Percentiles rank a stretch among this genome's conserved stretches.
Evolutionary conservation across 2,113 vertebrate species (phyloP).

Genomic region (Eurystomus gularis): DNA sequence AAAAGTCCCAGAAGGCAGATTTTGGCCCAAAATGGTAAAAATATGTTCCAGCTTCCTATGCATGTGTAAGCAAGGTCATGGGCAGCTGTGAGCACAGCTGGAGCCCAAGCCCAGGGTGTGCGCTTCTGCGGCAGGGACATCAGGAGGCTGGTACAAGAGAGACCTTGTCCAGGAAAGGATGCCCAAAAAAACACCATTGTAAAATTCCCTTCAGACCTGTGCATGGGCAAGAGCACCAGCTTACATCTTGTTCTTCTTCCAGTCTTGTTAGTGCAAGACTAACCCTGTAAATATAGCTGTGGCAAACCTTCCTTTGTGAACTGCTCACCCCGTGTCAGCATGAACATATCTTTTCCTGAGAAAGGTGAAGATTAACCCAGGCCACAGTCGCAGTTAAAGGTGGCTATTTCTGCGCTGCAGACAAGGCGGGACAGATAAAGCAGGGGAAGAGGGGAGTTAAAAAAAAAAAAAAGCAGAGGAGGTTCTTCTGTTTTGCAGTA

Average conservation of each 20-base stretch:
- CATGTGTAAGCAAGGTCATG: background rate
- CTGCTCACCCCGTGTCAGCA: background rate
- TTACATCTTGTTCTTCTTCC: background rate
- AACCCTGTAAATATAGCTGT: background rate
- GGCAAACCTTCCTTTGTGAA: background rate
- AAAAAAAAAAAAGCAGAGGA: rapidly evolving
- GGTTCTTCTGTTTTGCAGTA: background rate
- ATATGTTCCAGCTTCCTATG: background rate
- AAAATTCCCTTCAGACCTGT: background rate
- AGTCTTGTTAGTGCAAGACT: slow-evolving; percentile 21
- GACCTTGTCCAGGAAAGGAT: background rate
- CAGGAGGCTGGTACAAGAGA: background rate
- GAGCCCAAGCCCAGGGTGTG: background rate
- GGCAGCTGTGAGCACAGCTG: background rate
- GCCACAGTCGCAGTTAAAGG: background rate
- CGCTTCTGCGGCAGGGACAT: background rate
- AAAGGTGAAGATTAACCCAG: background rate
- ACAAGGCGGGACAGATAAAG: background rate
- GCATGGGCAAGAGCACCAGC: background rate
- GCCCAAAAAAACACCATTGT: background rate
- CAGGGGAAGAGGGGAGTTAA: background rate
- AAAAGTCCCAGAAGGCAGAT: slow-evolving; percentile 6
- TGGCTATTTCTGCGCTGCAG: background rate
- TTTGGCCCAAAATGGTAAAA: slow-evolving; percentile 3
- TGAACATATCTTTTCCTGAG: background rate